phyloP scores from a whole-genome alignment of 2,113 vertebrate species.

The Burhinus oedicnemus region DNA sequence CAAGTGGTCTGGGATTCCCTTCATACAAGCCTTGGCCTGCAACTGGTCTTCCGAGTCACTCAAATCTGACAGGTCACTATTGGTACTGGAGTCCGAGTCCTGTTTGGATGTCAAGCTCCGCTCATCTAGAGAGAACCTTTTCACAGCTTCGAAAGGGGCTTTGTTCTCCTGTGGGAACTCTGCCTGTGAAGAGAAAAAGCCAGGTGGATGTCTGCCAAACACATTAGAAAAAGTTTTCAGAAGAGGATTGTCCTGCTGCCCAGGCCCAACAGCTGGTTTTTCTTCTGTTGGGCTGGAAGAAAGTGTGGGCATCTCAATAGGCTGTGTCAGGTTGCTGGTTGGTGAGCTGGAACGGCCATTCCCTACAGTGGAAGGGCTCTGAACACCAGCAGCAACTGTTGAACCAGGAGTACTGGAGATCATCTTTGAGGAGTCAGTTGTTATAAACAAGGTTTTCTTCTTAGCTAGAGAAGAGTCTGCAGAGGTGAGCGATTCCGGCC shows the following conservation, averaged over 20 bases:
- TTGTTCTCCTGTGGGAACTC: constrained; percentile 80
- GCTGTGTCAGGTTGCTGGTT: constrained; percentile 75
- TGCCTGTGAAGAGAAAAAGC: constrained; percentile 77
- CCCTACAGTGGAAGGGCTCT: constrained; percentile 77
- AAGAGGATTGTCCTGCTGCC: constrained; percentile 79
- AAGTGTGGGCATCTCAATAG: constrained; percentile 86
- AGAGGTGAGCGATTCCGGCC: constrained; percentile 74
- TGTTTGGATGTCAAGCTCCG: constrained; percentile 88
- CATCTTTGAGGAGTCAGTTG: constrained; percentile 89
- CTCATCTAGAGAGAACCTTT: constrained; percentile 93
- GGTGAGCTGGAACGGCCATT: constrained; percentile 81
- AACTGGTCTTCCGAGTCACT: constrained; percentile 93
- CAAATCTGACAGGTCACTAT: constrained; percentile 96
- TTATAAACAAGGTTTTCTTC: constrained; percentile 88
- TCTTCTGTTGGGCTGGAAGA: constrained; percentile 86
- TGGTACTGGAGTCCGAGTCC: constrained; percentile 94
- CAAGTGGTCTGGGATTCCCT: constrained; percentile 84
- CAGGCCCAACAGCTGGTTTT: constrained; percentile 74
- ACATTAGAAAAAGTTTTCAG: constrained; percentile 80
- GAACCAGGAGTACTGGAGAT: constrained; percentile 82
- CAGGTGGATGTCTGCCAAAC: constrained; percentile 83
- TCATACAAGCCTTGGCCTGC: constrained; percentile 83
- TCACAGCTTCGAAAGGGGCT: constrained; percentile 87
- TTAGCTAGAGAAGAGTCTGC: constrained; percentile 75
- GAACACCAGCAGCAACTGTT: constrained; percentile 73